These are phyloP conservation scores for Tiphia femorata DNA, from an alignment of 2,888 invertebrate species.

Conservation along the genomic window DNA sequence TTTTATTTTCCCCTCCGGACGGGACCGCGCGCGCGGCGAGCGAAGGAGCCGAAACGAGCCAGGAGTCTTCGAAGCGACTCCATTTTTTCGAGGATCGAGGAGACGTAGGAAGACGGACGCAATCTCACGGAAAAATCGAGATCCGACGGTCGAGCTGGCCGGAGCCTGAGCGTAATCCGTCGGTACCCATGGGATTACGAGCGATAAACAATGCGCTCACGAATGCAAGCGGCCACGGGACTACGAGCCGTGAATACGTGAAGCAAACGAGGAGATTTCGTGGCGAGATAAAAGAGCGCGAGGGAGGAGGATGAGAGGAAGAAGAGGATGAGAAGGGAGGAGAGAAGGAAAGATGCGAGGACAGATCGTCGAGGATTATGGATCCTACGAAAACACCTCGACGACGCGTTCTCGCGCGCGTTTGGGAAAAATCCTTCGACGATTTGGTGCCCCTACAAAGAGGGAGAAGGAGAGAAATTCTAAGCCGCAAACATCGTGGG, in stretches of 20 bases:
- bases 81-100: not conserved
- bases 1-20: not conserved
- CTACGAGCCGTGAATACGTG: conserved; percentile 23
- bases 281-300: conserved; percentile 20
- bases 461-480: conserved; percentile 40
- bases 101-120: conserved; percentile 12
- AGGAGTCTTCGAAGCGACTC: not conserved
- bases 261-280: conserved; percentile 24
- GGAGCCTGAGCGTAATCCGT: conserved; percentile 52
- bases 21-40: not conserved
- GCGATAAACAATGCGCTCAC: conserved; percentile 50
- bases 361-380: conserved; percentile 37
- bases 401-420: conserved; percentile 30
- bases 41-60: conserved; percentile 6
- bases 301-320: not conserved
- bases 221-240: conserved; percentile 13
- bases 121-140: conserved; percentile 55
- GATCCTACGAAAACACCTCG: conserved; percentile 45
- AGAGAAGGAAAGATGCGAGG: conserved; percentile 23
- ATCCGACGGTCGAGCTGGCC: too few species aligned
- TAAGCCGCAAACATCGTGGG: conserved; percentile 38
- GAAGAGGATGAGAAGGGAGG: not conserved
- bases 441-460: too few species aligned
- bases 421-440: conserved; percentile 13
- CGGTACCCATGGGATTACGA: conserved; percentile 47